These are phyloP conservation scores for Pocillopora verrucosa DNA, from an alignment of 64 coral and sea anemone genomes.

Conservation along the genomic window DNA sequence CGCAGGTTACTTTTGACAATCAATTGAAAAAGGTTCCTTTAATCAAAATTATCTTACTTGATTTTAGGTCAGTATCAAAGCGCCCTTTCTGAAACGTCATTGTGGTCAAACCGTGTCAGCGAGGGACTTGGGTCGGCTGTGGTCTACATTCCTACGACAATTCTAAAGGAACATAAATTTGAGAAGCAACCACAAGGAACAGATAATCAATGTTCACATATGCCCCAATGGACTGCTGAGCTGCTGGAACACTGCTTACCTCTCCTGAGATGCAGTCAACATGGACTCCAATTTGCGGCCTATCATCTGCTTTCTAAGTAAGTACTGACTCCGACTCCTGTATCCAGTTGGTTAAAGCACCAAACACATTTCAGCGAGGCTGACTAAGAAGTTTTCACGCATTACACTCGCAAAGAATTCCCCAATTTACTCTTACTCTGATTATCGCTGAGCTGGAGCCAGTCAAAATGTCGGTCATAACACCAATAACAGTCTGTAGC, in stretches of 20 bases:
- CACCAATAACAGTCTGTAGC: too few species aligned
- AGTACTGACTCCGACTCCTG: background rate
- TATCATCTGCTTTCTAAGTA: constrained; percentile 75
- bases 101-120: constrained; percentile 51
- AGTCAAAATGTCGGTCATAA: too few species aligned
- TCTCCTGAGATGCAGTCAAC: constrained; percentile 51
- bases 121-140: constrained; percentile 74
- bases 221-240: constrained; percentile 52
- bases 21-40: background rate
- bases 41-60: background rate
- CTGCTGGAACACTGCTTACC: constrained; percentile 54
- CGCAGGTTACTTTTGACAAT: too few species aligned
- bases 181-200: background rate
- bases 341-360: background rate
- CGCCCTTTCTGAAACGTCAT: constrained; percentile 1
- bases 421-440: too few species aligned
- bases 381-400: background rate
- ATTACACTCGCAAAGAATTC: too few species aligned
- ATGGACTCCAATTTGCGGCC: constrained; percentile 65
- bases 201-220: background rate
- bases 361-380: too few species aligned
- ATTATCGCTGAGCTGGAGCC: too few species aligned
- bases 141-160: constrained; percentile 27
- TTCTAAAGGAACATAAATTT: constrained; percentile 55
- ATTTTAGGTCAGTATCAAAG: constrained; percentile 34